Conservation (phyloP, 2,797 vertebrate genomes). For the Propithecus perrieri region DNA sequence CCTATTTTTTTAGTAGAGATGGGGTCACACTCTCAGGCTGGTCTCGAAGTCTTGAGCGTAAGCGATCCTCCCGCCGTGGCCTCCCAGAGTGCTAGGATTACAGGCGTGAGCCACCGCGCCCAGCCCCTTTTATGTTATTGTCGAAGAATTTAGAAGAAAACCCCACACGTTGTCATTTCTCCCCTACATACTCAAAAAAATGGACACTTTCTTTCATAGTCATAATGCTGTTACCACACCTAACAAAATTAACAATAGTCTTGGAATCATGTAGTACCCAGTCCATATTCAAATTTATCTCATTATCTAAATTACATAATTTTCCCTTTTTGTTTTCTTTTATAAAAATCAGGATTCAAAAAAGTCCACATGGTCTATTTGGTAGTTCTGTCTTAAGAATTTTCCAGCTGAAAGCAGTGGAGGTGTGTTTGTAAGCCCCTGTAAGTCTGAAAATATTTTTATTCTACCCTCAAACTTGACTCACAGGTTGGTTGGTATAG, state of each 20-base stretch:
- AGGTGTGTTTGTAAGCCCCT: neutral
- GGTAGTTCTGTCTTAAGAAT: neutral
- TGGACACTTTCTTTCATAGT: neutral
- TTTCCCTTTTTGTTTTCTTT: neutral
- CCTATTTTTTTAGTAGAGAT: too few species aligned
- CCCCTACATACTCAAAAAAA: neutral
- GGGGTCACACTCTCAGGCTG: too few species aligned
- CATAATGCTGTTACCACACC: neutral
- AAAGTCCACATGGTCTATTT: too few species aligned
- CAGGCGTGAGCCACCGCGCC: too few species aligned
- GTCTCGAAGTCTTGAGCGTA: too few species aligned
- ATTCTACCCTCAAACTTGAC: neutral
- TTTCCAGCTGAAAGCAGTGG: neutral
- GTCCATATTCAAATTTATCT: neutral
- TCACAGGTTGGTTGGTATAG: neutral
- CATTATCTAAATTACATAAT: neutral
- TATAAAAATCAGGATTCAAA: neutral
- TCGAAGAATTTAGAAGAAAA: neutral
- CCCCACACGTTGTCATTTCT: neutral
- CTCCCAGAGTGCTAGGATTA: too few species aligned
- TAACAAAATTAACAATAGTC: neutral
- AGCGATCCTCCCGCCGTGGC: too few species aligned
- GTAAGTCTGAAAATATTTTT: neutral
- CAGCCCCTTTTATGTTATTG: neutral
- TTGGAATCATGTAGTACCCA: neutral